Conservation (phyloP, 2,888 invertebrate genomes). For the Sarcophaga caerulescens region DNA sequence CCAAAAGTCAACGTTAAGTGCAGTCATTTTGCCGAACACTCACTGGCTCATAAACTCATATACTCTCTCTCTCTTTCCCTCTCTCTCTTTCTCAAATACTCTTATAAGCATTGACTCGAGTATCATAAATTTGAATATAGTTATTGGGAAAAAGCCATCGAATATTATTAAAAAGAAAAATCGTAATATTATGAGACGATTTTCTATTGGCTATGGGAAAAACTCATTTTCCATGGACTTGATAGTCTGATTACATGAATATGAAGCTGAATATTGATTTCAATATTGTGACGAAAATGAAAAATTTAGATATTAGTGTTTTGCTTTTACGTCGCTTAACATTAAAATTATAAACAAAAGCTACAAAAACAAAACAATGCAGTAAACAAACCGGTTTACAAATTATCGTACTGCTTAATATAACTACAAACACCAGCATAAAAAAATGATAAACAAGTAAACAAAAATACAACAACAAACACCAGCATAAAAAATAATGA, state of each 20-base stretch:
- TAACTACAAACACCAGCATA: too few relatives aligned
- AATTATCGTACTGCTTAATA: too few relatives aligned
- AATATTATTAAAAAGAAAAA: conserved; percentile 14
- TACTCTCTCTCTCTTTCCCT: neutral
- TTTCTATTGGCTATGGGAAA: neutral
- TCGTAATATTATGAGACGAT: neutral
- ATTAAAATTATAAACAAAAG: too few relatives aligned
- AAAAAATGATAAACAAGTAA: too few relatives aligned
- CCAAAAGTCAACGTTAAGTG: conserved; percentile 34
- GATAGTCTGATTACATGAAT: neutral
- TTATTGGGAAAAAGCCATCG: conserved; percentile 3
- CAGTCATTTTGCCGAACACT: conserved; percentile 20
- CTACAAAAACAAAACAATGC: too few relatives aligned
- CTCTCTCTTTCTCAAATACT: neutral
- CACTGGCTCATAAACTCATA: neutral
- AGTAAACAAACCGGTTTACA: too few relatives aligned
- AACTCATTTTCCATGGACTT: neutral
- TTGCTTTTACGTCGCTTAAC: too few relatives aligned
- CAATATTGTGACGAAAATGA: too few relatives aligned
- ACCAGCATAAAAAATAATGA: too few relatives aligned
- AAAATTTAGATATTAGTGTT: too few relatives aligned
- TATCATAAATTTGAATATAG: conserved; percentile 37
- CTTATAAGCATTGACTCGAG: neutral
- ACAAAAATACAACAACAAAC: too few relatives aligned
- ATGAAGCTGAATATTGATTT: too few relatives aligned